phyloP scores from a whole-genome alignment of 2,113 vertebrate genomes.

The Dasyornis broadbenti region DNA sequence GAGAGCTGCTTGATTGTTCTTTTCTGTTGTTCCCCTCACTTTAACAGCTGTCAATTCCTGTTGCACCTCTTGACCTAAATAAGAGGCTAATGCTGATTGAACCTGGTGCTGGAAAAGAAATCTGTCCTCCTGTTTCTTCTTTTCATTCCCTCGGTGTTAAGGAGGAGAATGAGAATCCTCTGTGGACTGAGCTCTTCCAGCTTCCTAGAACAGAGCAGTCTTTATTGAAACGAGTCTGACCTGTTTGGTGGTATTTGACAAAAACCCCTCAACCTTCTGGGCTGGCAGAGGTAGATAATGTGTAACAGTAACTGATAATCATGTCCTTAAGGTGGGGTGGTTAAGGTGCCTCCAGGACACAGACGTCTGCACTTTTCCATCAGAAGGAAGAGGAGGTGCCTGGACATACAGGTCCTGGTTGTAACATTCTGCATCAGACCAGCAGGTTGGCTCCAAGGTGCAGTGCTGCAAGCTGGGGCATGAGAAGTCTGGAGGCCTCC shows the following conservation, averaged over 20 bases:
- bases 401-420: not conserved
- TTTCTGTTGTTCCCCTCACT: slow-evolving; percentile 9
- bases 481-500: not conserved
- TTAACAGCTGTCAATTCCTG: slow-evolving; percentile 51
- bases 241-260: not conserved
- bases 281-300: not conserved
- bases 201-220: not conserved
- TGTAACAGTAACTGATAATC: not conserved
- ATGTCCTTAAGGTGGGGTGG: not conserved
- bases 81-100: not conserved
- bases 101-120: slow-evolving; percentile 59
- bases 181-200: not conserved
- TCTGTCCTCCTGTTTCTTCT: not conserved
- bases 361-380: not conserved
- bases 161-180: not conserved
- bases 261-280: not conserved
- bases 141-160: not conserved
- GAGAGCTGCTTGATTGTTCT: not conserved
- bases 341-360: not conserved
- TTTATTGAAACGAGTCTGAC: slow-evolving; percentile 15
- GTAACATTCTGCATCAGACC: not conserved
- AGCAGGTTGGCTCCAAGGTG: not conserved
- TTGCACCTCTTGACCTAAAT: slow-evolving; percentile 33
- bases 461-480: not conserved
- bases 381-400: not conserved